These are phyloP conservation scores for Agrochola lota DNA, from an alignment of 2,888 invertebrate species.

Conservation along the genomic window DNA sequence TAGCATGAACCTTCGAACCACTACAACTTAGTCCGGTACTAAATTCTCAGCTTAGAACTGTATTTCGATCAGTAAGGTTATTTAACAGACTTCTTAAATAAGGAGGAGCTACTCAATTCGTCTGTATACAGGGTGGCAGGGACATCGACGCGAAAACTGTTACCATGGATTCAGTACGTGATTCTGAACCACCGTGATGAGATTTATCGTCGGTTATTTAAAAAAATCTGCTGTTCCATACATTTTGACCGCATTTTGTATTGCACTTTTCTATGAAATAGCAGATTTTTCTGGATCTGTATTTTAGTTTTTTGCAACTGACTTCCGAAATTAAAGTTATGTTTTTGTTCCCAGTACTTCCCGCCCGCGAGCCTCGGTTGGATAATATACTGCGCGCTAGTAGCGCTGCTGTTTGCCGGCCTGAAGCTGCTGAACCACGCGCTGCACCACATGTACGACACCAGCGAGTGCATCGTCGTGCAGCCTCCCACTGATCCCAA, in stretches of 20 bases:
- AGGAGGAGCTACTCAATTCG: too few species aligned
- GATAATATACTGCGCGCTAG: constrained; percentile 95
- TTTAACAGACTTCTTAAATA: neutral
- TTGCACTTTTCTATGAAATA: too few species aligned
- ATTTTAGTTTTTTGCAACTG: too few species aligned
- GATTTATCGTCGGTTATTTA: too few species aligned
- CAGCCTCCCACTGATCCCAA: constrained; percentile 89
- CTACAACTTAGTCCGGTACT: neutral
- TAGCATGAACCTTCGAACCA: neutral
- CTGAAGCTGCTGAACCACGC: constrained; percentile 97
- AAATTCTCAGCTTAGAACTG: neutral
- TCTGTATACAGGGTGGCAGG: too few species aligned
- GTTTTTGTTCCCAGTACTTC: constrained; percentile 93
- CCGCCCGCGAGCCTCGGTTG: constrained; percentile 95
- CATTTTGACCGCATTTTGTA: too few species aligned
- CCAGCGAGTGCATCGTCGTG: constrained; percentile 94
- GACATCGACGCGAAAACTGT: too few species aligned
- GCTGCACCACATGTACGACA: constrained; percentile 98
- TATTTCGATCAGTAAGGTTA: neutral
- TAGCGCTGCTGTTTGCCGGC: constrained; percentile 94
- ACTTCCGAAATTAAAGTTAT: too few species aligned
- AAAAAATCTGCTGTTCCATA: too few species aligned
- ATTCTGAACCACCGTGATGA: too few species aligned
- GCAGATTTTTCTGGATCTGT: too few species aligned
- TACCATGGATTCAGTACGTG: too few species aligned